Base-by-base conservation (phyloP, 1,140 invertebrate species). In the Drosophila prosaltans region DNA sequence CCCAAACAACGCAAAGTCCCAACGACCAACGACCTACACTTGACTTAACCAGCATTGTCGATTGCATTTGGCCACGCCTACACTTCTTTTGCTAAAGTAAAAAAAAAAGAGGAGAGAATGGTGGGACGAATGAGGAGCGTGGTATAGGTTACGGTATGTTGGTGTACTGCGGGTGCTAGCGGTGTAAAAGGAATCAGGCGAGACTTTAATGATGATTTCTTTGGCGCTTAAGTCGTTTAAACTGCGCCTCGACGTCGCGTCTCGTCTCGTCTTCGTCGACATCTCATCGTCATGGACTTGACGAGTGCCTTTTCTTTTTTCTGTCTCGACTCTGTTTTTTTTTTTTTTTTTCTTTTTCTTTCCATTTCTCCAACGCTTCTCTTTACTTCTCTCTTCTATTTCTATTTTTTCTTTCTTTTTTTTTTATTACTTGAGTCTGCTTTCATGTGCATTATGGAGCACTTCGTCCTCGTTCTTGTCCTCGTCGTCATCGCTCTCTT, bases 31-130 rank as follows among this genome's bases (percentile, higher is more conserved):
- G 88, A 91, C 88, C 88, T 91, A 91, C 81, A 91, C 88, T 91
- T 91, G 88, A 91, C 88, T 91, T 91, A 91, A 91, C 88, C 88
- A 91, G 88, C 88, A 91, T 91, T 91, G 88, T 91, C 88, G 88
- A 91, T 91, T 84, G 83, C 80, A 88, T 66, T 55, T 51, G 66
- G 77, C 61, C 67, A 60, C 74, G 74, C 74, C 74, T 54, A 59
- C 57, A 59, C 57, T 59, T 59, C 32, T 51, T 51, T 26, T 10
- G 45, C 21, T 36, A 51, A 11, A 7, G 45, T 21, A 9, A 51
- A 51, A 51, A 24, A 9, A 51, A 51, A 51, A 24, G 45, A 26
- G 21, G 6, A 21, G 16, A 21, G 45, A 7, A 8, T 21, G 45
- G 45, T 8, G 7, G 16, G 7, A 48, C 6, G 32, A 36, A 36